Conservation (phyloP, 2,113 vertebrate species). For the Delphinapterus leucas region DNA sequence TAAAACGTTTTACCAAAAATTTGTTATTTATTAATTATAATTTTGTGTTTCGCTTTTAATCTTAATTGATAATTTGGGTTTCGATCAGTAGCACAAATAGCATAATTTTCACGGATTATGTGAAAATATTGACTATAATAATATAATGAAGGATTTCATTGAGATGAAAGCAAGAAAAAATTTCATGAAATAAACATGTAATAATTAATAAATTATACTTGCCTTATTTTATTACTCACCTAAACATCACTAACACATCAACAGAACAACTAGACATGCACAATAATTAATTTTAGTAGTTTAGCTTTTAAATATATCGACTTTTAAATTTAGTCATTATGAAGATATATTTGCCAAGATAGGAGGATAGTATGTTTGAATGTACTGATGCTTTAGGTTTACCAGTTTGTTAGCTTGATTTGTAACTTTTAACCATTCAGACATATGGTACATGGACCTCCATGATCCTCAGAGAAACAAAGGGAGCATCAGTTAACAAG, state of each 20-base stretch:
- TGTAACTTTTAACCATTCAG: not conserved
- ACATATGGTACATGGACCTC: not conserved
- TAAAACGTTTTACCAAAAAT: not conserved
- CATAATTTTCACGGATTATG: not conserved
- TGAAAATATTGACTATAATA: not conserved
- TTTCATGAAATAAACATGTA: not conserved
- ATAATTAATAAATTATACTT: not conserved
- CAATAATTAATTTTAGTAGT: not conserved
- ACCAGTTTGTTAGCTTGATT: not conserved
- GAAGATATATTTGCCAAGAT: not conserved
- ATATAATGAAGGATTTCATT: not conserved
- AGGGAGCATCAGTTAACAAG: not conserved
- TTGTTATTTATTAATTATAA: not conserved
- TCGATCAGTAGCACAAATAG: not conserved
- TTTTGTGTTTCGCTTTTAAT: not conserved
- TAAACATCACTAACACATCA: not conserved
- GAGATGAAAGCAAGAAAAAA: slow-evolving; percentile 11
- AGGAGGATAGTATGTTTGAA: not conserved
- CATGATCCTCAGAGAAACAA: not conserved
- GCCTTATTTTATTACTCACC: not conserved
- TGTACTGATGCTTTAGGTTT: not conserved
- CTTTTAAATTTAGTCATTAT: not conserved
- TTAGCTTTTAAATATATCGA: not conserved
- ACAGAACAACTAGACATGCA: not conserved
- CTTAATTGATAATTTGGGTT: not conserved